Percentiles rank a stretch among this genome's conserved stretches.
Conservation (phyloP, 2,113 vertebrate species). For the Oncorhynchus mykiss region DNA sequence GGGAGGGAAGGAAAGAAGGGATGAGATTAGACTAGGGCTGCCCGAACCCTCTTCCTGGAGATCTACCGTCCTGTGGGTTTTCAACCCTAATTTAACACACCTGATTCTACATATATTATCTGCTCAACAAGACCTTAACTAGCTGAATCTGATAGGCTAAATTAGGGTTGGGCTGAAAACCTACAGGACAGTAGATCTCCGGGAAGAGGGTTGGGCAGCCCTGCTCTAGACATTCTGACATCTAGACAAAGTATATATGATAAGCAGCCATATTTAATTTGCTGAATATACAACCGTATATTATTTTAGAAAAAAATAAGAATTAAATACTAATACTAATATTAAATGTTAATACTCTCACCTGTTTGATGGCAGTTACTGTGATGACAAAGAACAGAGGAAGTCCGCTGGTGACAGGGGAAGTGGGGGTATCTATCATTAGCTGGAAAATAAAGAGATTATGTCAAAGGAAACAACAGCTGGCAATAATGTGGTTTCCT, state of each 20-base stretch:
- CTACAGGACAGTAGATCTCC: too few species aligned
- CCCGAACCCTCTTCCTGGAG: too few species aligned
- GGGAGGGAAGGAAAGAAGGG: not conserved
- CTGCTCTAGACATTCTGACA: not conserved
- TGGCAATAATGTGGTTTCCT: not conserved
- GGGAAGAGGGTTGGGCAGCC: too few species aligned
- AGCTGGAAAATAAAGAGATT: constrained; percentile 72
- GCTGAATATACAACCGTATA: not conserved
- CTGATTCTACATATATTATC: too few species aligned
- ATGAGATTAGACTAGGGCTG: not conserved
- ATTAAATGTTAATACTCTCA: constrained; percentile 65
- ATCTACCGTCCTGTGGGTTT: too few species aligned
- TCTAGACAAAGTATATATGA: not conserved
- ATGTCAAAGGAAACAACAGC: constrained; percentile 24
- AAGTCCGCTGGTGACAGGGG: constrained; percentile 96
- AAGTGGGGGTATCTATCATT: constrained; percentile 99
- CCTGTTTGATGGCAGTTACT: constrained; percentile 99
- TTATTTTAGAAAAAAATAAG: not conserved
- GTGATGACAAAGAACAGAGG: constrained; percentile 99
- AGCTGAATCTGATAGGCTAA: too few species aligned
- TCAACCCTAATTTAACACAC: too few species aligned
- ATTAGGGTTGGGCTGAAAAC: too few species aligned
- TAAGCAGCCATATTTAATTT: not conserved
- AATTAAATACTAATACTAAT: too few species aligned
- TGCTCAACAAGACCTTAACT: too few species aligned